Conservation (phyloP, 2,888 invertebrate genomes). For the Lottia gigantea region DNA sequence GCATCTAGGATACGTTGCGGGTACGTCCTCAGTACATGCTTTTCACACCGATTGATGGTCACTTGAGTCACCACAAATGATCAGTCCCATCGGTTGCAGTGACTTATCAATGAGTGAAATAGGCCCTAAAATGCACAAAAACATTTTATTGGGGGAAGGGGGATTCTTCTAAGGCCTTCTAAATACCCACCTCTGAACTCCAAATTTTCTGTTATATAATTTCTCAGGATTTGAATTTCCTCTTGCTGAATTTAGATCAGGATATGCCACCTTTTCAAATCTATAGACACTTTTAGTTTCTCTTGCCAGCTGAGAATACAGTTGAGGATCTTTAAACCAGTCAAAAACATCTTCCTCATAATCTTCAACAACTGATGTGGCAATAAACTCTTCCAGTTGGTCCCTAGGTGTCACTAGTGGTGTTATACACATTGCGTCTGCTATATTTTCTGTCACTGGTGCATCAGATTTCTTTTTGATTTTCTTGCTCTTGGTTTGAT, state of each 20-base stretch:
- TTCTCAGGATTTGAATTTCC: slow-evolving; percentile 73
- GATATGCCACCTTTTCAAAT: slow-evolving; percentile 81
- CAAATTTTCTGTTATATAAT: slow-evolving; percentile 73
- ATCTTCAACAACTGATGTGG: slow-evolving; percentile 30
- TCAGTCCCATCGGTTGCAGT: too few relatives aligned
- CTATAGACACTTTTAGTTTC: slow-evolving; percentile 74
- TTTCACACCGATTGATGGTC: too few relatives aligned
- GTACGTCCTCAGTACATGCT: too few relatives aligned
- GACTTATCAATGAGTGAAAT: too few relatives aligned
- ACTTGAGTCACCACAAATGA: too few relatives aligned
- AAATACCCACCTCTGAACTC: slow-evolving; percentile 70
- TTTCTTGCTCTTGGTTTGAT: slow-evolving; percentile 29
- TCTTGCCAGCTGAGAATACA: slow-evolving; percentile 59
- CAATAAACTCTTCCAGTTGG: slow-evolving; percentile 35
- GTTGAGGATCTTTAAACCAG: slow-evolving; percentile 48
- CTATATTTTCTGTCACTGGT: slow-evolving; percentile 32
- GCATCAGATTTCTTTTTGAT: slow-evolving; percentile 40
- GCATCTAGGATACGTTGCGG: too few relatives aligned
- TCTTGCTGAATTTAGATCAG: slow-evolving; percentile 76
- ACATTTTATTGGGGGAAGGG: too few relatives aligned
- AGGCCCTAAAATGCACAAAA: too few relatives aligned
- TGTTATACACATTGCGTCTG: slow-evolving; percentile 45
- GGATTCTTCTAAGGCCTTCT: too few relatives aligned
- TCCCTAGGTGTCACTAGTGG: slow-evolving; percentile 38
- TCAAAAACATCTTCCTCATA: slow-evolving; percentile 41